Conservation (phyloP, 2,888 invertebrate genomes). For the Limnephilus lunatus region DNA sequence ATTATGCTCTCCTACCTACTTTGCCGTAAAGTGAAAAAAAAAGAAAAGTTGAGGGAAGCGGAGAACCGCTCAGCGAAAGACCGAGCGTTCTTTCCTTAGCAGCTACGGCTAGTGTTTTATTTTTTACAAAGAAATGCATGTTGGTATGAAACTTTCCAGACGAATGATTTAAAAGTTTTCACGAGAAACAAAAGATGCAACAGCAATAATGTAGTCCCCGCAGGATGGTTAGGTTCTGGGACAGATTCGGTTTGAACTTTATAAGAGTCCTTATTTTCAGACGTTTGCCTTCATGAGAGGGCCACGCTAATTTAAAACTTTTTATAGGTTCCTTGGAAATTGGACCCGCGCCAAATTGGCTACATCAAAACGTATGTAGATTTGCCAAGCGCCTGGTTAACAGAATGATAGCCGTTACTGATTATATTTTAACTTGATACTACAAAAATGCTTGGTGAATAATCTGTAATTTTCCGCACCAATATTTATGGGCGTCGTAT, state of each 20-base stretch:
- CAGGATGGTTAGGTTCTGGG: background rate
- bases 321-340: slow-evolving; percentile 29
- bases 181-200: slow-evolving; percentile 21
- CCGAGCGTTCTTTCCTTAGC: slow-evolving; percentile 38
- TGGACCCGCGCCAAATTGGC: slow-evolving; percentile 60
- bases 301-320: slow-evolving; percentile 43
- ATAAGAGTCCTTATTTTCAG: slow-evolving; percentile 29
- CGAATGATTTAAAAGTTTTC: slow-evolving; percentile 61
- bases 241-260: slow-evolving; percentile 39
- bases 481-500: background rate
- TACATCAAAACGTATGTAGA: slow-evolving; percentile 60
- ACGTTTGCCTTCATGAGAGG: slow-evolving; percentile 29
- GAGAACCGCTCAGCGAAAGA: slow-evolving; percentile 32
- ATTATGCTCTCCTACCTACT: slow-evolving; percentile 12
- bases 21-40: slow-evolving; percentile 6
- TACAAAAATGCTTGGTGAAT: background rate
- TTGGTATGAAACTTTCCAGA: slow-evolving; percentile 61
- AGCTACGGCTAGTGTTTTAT: slow-evolving; percentile 48
- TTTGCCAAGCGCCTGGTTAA: slow-evolving; percentile 46
- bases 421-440: background rate
- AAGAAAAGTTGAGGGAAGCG: background rate
- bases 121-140: slow-evolving; percentile 43
- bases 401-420: slow-evolving; percentile 44
- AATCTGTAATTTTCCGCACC: background rate
- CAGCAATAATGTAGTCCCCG: slow-evolving; percentile 34